Base-by-base conservation (phyloP, 37 sponge, comb jelly and placozoan genomes). In the Chondrilla cf. caribensis region DNA sequence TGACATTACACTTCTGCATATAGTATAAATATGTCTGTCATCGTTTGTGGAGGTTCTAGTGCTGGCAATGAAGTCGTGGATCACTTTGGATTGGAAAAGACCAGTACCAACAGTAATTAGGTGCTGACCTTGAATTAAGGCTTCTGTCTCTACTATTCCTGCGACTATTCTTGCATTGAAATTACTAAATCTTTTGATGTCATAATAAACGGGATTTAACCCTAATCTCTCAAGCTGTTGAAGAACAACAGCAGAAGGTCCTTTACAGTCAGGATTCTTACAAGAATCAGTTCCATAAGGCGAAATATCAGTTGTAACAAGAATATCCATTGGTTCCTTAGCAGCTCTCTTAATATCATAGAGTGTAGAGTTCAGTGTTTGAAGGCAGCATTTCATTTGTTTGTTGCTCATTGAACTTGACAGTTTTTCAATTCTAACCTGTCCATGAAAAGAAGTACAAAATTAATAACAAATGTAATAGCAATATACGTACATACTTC, bases 271-370 rank as follows among this genome's bases (percentile, higher is more conserved):
- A 15, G 25, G 29, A 62, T 6, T 62, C 6, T 37, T 29, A 70
- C 72, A 70, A 7, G 72, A 70, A 18, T 70, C 72, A 33, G 72
- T 70, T 70, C 72, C 72, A 37, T 32, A 70, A 29, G 72, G 72
- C 31, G 72, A 70, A 38, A 70, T 70, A 29, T 70, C 72, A 21
- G 72, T 70, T 19, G 29, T 70, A 21, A 70, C 39, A 5, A 70
- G 72, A 7, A 70, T 8, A 47, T 11, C 51, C 11, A 47, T 6
- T 11, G 6, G 51, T 47, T 47, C 51, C 31, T 11, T 5, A 33
- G 38, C 29, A 7, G 11, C 38, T 7, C 40, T 37, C 9, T 70
- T 70, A 3, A 70, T 3, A 17, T 5, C 3, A 9, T 5, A 29
- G 5, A 70, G 5, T 7, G 72, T 38, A 3, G 5, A 8, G 21